Percentiles rank a stretch among this genome's conserved stretches.
Evolutionary conservation across 92 coral and sea anemone genomes (phyloP).

Genomic region (Nematostella vectensis): DNA sequence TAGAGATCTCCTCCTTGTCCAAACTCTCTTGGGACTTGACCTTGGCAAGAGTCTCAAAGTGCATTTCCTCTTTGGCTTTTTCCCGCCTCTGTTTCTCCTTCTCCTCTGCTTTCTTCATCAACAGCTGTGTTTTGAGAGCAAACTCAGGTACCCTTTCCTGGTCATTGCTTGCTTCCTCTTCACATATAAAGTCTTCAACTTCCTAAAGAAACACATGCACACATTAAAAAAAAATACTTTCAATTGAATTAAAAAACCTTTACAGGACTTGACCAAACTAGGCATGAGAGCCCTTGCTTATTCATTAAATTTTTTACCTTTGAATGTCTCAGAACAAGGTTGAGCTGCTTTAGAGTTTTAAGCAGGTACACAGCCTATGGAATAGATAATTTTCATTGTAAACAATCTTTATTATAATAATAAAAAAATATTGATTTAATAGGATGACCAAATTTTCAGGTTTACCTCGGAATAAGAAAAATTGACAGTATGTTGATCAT

Average conservation of each 20-base stretch:
- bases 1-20: background rate
- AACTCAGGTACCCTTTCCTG: conserved; percentile 62
- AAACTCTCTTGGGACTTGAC: conserved; percentile 10
- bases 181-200: conserved; percentile 52
- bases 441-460: too few relatives aligned
- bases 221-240: background rate
- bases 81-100: conserved; percentile 33
- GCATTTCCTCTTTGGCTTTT: conserved; percentile 38
- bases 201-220: too few relatives aligned
- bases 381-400: background rate
- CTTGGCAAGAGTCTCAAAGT: conserved; percentile 20
- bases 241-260: too few relatives aligned
- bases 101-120: conserved; percentile 67
- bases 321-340: conserved; percentile 66
- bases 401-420: background rate
- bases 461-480: conserved; percentile 76
- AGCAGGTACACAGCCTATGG: conserved; percentile 71
- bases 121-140: conserved; percentile 65
- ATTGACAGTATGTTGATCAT: conserved; percentile 61
- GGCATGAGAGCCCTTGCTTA: too few relatives aligned
- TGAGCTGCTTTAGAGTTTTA: conserved; percentile 64
- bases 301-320: too few relatives aligned
- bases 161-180: conserved; percentile 44
- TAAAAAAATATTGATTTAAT: background rate
- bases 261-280: too few relatives aligned